Percentiles rank a stretch among this genome's conserved stretches.
Evolutionary conservation across 2,888 invertebrate genomes (phyloP).

Genomic region (Luffia ferchaultella): DNA sequence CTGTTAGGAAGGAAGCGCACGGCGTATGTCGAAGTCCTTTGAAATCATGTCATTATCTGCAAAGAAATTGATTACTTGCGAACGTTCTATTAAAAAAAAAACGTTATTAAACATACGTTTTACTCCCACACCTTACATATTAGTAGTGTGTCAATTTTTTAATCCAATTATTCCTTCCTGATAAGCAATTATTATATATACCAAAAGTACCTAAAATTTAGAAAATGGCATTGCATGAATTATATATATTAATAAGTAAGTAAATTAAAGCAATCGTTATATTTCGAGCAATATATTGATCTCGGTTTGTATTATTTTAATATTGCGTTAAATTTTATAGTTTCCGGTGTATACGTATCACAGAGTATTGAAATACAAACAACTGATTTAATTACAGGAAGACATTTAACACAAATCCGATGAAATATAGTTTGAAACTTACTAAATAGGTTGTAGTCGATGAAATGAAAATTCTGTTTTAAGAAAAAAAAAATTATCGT

Average conservation of each 20-base stretch:
- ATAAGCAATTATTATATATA: conserved; percentile 48
- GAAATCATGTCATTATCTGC: too few relatives aligned
- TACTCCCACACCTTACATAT: too few relatives aligned
- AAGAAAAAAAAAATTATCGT: too few relatives aligned
- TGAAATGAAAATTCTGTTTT: neutral
- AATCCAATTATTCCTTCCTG: conserved; percentile 57
- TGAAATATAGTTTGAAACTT: neutral
- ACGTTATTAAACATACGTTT: too few relatives aligned
- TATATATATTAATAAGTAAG: conserved; percentile 16
- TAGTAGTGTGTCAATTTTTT: conserved; percentile 51
- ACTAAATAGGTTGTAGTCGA: neutral
- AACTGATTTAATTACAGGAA: neutral
- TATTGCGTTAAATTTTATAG: too few relatives aligned
- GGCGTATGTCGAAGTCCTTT: too few relatives aligned
- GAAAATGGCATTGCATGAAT: conserved; percentile 40
- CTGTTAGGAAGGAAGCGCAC: too few relatives aligned
- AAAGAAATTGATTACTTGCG: too few relatives aligned
- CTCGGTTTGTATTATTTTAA: neutral
- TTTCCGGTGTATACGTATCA: neutral
- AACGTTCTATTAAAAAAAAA: too few relatives aligned
- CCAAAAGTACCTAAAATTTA: conserved; percentile 47
- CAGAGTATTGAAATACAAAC: neutral
- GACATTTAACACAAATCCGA: neutral
- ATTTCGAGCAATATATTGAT: conserved; percentile 7
- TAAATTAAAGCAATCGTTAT: conserved; percentile 21